These are phyloP conservation scores for Trichomycterus rosablanca DNA, from an alignment of 2,113 vertebrate genomes.

Conservation along the genomic window DNA sequence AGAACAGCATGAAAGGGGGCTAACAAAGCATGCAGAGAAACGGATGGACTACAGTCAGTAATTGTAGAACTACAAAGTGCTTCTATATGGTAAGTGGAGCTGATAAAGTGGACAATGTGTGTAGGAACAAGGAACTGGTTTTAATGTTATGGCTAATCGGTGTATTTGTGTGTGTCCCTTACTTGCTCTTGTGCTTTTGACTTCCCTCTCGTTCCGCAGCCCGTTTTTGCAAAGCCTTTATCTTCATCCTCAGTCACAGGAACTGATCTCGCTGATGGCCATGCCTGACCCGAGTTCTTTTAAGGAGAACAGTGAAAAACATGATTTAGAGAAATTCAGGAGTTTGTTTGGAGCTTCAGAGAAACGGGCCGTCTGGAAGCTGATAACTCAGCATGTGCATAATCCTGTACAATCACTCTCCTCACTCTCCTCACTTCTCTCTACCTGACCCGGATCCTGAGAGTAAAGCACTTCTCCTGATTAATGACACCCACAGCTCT, in stretches of 20 bases:
- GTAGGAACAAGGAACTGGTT: too few relatives aligned
- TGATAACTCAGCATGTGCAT: constrained; percentile 22
- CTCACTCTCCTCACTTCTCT: constrained; percentile 27
- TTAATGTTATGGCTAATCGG: too few relatives aligned
- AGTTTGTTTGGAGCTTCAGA: constrained; percentile 8
- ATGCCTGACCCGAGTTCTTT: constrained; percentile 49
- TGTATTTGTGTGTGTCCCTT: not conserved
- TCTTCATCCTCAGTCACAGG: constrained; percentile 9
- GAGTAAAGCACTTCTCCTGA: constrained; percentile 45
- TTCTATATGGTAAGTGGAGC: too few relatives aligned
- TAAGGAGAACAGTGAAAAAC: constrained; percentile 7
- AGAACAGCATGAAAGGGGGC: too few relatives aligned
- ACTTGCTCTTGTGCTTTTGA: constrained; percentile 29
- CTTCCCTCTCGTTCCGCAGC: constrained; percentile 16
- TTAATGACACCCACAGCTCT: constrained; percentile 46
- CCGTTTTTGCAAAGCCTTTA: constrained; percentile 8
- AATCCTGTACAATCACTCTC: constrained; percentile 19
- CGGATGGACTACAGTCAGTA: too few relatives aligned
- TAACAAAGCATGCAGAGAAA: too few relatives aligned
- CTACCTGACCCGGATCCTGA: constrained; percentile 43
- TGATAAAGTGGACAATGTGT: too few relatives aligned
- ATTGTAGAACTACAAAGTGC: too few relatives aligned
- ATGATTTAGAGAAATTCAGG: constrained; percentile 11
- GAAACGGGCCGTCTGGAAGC: constrained; percentile 11
- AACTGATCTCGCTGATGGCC: constrained; percentile 41